These are phyloP conservation scores for Ectropis grisescens DNA, from an alignment of 1,140 invertebrate genomes.

Conservation along the genomic window DNA sequence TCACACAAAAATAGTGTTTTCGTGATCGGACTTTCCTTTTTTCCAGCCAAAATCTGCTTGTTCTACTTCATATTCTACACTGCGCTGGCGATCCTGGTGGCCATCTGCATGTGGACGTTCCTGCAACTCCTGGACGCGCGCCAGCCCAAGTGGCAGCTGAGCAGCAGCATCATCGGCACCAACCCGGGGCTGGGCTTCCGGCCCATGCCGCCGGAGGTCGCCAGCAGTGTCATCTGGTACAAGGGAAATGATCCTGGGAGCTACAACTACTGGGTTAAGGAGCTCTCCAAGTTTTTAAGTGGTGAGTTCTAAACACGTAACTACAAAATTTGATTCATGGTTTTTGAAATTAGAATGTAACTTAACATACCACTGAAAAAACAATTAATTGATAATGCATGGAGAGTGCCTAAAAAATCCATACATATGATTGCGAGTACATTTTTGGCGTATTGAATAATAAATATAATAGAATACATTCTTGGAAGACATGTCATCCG, in stretches of 20 bases:
- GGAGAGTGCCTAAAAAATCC: too few relatives aligned
- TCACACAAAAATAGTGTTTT: too few relatives aligned
- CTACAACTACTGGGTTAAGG: constrained; percentile 82
- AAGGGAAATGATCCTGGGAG: constrained; percentile 81
- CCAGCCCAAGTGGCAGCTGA: constrained; percentile 87
- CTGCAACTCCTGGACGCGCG: constrained; percentile 90
- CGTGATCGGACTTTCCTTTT: too few relatives aligned
- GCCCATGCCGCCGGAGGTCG: constrained; percentile 90
- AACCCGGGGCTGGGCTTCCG: constrained; percentile 95
- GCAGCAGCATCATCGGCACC: constrained; percentile 87
- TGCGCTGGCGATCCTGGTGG: constrained; percentile 87
- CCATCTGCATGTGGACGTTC: constrained; percentile 92
- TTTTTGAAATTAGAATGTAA: too few relatives aligned
- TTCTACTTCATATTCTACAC: constrained; percentile 95
- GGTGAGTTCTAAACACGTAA: too few relatives aligned
- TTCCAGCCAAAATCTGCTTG: constrained; percentile 87
- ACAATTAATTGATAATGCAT: too few relatives aligned
- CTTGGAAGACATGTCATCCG: too few relatives aligned
- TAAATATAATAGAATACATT: too few relatives aligned
- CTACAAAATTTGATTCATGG: too few relatives aligned
- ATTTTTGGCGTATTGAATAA: too few relatives aligned
- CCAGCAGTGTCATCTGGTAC: constrained; percentile 95
- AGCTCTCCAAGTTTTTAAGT: constrained; percentile 78
- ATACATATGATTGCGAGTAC: too few relatives aligned
- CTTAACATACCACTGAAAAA: too few relatives aligned